Evolutionary conservation across 2,113 vertebrate species (phyloP), one percentile per base, ranked within the genome.

Genomic region (Paradisaea rubra): DNA sequence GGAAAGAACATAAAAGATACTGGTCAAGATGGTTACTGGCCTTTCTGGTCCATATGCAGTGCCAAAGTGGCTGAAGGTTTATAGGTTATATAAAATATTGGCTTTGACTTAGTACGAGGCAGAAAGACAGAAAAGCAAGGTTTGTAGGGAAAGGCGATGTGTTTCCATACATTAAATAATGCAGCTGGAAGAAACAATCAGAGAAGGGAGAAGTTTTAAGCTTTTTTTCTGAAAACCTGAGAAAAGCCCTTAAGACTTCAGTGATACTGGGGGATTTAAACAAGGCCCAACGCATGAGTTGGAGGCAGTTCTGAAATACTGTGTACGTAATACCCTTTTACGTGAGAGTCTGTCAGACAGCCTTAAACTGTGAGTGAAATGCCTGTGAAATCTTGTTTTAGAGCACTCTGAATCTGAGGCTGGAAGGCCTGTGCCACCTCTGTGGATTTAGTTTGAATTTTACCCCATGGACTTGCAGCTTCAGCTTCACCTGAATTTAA

Each of bases 91-190:
- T 59, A 42, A 66, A 92, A 57, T 66, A 74, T 3, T 73, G 7
- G 12, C 39, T 86, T 4, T 49, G 30, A 20, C 4, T 42, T 63
- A 35, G 39, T 11, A 33, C 0, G 0, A 49, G 10, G 5, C 17
- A 56, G 8, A 82, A 57, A 52, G 24, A 25, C 33, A 45, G 35
- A 37, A 65, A 70, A 50, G 4, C 21, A 41, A 49, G 17, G 11
- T 56, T 82, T 68, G 10, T 76, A 49, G 35, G 21, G 47, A 74
- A 69, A 70, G 37, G 18, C 47, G 3, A 15, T 54, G 19, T 21
- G 6, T 82, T 88, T 86, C 37, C 68, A 35, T 64, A 28, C 22
- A 42, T 42, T 42, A 57, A 86, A 42, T 10, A 20, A 28, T 77
- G 14, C 31, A 61, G 7, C 11, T 80, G 30, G 13, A 84, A 86